Base-by-base conservation (phyloP, 2,797 vertebrate species). In the Toxotes lorentzi region DNA sequence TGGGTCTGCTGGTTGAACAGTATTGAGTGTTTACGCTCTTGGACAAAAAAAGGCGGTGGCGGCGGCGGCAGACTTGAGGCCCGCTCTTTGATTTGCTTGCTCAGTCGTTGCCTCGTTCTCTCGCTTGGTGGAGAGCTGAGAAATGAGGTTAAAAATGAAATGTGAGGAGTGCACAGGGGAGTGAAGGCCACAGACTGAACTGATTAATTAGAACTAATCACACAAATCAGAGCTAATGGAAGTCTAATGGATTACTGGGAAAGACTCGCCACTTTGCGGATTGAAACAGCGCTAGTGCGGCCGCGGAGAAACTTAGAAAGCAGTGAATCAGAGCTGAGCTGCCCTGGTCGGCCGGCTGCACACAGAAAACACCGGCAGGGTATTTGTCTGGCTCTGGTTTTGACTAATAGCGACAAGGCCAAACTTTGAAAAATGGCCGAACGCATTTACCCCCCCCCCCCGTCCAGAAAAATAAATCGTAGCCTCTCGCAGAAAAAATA, bases 191-290 rank as follows among this genome's bases (percentile, higher is more conserved):
- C 81, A 81, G 90, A 91, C 90, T 79, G 61, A 76, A 87, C 91
- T 93, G 92, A 94, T 94, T 93, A 91, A 94, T 94, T 93, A 92
- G 82, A 93, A 90, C 91, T 93, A 93, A 94, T 93, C 91, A 91
- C 86, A 91, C 90, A 91, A 89, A 93, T 93, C 90, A 62, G 67
- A 90, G 89, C 86, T 92, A 93, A 94, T 93, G 92, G 88, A 92
- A 86, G 89, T 89, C 83, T 93, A 92, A 94, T 92, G 91, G 92
- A 92, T 93, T 90, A 90, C 68, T 68, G 87, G 84, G 83, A 83
- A 83, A 70, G 89, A 88, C 81, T 81, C 48, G 53, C 71, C 72
- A 47, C 84, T 87, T 66, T 76, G 82, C 59, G 2, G 61, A 76
- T 82, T 78, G 85, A 85, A 79, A 78, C 13, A 41, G 53, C 23